phyloP scores from a whole-genome alignment of 2,888 invertebrate species.

The Keiferia lycopersicella region DNA sequence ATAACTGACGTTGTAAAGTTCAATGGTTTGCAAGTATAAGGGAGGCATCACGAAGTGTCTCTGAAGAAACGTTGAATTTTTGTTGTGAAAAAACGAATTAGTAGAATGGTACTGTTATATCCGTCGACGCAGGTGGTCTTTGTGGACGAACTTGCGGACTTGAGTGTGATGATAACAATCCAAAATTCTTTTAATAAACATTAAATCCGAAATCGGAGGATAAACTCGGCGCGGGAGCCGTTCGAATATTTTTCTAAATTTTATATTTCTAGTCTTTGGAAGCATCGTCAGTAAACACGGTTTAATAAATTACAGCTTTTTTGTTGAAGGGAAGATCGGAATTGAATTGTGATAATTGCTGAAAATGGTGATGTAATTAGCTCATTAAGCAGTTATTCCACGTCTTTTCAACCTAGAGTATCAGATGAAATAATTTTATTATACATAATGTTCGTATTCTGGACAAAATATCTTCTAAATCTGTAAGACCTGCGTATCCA shows the following conservation, averaged over 20 bases:
- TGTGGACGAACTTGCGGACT: not conserved
- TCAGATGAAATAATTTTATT: not conserved
- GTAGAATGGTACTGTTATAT: not conserved
- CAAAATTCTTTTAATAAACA: not conserved
- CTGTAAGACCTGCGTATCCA: not conserved
- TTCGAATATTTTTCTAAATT: not conserved
- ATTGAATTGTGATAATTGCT: not conserved
- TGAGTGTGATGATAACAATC: not conserved
- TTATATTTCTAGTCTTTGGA: not conserved
- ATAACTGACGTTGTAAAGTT: constrained; percentile 21
- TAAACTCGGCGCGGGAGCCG: not conserved
- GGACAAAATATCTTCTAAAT: not conserved
- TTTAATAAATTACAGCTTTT: not conserved
- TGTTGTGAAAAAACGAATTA: not conserved
- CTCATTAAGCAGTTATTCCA: constrained; percentile 7
- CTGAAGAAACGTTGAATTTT: constrained; percentile 10
- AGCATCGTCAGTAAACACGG: not conserved
- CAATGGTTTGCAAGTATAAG: constrained; percentile 18
- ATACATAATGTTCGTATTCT: not conserved
- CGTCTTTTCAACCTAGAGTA: not conserved
- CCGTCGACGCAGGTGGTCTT: not conserved
- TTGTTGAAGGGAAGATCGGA: not conserved
- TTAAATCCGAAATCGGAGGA: not conserved
- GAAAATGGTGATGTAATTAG: constrained; percentile 11
- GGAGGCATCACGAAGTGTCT: not conserved